These are phyloP conservation scores for Noctuana brunneofusca DNA, from an alignment of 2,888 invertebrate species.

Conservation along the genomic window DNA sequence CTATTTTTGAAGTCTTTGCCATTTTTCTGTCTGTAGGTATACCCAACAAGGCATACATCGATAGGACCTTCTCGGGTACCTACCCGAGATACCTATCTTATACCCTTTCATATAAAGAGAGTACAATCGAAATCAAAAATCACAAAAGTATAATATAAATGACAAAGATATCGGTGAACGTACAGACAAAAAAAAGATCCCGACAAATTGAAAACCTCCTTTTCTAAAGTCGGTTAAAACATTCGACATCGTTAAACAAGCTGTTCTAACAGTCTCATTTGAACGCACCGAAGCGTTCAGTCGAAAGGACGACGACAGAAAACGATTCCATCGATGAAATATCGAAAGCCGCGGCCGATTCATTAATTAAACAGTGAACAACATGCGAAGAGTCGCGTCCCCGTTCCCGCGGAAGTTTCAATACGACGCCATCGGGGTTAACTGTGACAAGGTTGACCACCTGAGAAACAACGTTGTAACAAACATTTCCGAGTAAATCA, in stretches of 20 bases:
- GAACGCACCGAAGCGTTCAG: conserved; percentile 7
- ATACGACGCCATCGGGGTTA: conserved; percentile 66
- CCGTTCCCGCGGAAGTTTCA: conserved; percentile 70
- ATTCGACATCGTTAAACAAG: conserved; percentile 2
- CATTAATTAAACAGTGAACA: conserved; percentile 65
- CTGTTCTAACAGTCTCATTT: neutral
- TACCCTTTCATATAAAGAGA: too few relatives aligned
- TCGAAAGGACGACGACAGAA: conserved; percentile 14
- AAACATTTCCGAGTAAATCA: conserved; percentile 67
- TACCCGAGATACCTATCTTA: too few relatives aligned
- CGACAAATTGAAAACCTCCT: too few relatives aligned
- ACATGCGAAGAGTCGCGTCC: conserved; percentile 55
- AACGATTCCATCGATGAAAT: conserved; percentile 23
- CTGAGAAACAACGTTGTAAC: conserved; percentile 67
- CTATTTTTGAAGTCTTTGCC: too few relatives aligned
- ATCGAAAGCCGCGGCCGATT: conserved; percentile 31
- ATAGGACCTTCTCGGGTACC: too few relatives aligned
- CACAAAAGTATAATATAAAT: too few relatives aligned
- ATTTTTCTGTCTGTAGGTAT: too few relatives aligned
- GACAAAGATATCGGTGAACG: too few relatives aligned
- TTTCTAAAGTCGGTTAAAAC: too few relatives aligned
- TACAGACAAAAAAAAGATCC: too few relatives aligned
- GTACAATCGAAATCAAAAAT: too few relatives aligned
- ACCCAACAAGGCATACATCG: too few relatives aligned
- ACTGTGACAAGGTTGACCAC: conserved; percentile 78